Evolutionary conservation across 2,888 invertebrate species (phyloP), one percentile per base, ranked within the genome.

Genomic region (Drosophila testacea): DNA sequence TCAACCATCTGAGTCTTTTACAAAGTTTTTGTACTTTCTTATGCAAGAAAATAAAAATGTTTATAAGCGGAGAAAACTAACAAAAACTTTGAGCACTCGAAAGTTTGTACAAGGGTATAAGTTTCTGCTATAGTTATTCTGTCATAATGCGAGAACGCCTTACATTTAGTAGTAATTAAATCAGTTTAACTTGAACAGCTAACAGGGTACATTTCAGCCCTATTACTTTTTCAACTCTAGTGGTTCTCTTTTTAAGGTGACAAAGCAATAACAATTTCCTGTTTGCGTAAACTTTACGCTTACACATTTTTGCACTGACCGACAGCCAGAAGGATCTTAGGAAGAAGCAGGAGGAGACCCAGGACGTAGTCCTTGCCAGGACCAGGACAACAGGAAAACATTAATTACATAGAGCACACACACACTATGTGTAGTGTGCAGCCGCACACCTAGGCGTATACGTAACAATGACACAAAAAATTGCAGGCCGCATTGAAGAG

Each of bases 251-350:
- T 63, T 48, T 34, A 55, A 48, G 48, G 77, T 83, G 77, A 72
- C 79, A 75, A 79, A 81, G 77, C 75, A 81, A 79, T 79, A 83
- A 83, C 77, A 84, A 79, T 79, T 69, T 81, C 75, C 77, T 73
- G 65, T 81, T 70, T 66, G 81, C 52, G 68, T 61, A 70, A 83
- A 75, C 81, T 84, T 77, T 73, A 72, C 69, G 69, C 59, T 75
- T 47, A 64, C 71, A 73, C 74, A 62, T 32, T 77, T 77, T 77
- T 66, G 42, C 36, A 27, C 56, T 62, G 52, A 39, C 36, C n/a
- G 39, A 38, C 22, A 32, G 32, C 32, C 7, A 3, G 22, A 10
- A 6, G 56, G 9, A 38, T 9, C 46, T 10, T 46, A 4, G 38
- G 6, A 44, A 48, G 72, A 32, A 57, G 42, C 44, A 47, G 22